Percentiles rank a stretch among this genome's conserved stretches.
Conservation (phyloP, 2,113 vertebrate species). For the Ardeotis arabs region DNA sequence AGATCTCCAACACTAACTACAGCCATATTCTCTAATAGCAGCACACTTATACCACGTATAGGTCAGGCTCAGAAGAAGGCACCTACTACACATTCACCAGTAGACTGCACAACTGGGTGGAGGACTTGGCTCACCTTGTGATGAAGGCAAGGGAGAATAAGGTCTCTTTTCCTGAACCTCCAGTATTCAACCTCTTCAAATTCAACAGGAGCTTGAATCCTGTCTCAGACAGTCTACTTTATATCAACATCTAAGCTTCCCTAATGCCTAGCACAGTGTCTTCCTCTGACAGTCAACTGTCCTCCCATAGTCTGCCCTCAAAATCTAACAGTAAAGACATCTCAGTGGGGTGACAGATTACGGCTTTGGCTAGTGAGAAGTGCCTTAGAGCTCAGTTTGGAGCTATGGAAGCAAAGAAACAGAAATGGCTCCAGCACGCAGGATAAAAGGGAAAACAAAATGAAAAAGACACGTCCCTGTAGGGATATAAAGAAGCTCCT, state of each 20-base stretch:
- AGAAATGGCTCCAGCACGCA: neutral
- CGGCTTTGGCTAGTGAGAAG: neutral
- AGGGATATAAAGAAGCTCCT: neutral
- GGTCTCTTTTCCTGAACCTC: neutral
- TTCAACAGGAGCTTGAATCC: neutral
- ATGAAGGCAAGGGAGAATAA: neutral
- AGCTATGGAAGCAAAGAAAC: neutral
- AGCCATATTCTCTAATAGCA: neutral
- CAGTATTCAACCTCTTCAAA: neutral
- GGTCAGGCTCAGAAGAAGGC: neutral
- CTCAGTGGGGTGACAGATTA: neutral
- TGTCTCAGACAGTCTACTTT: neutral
- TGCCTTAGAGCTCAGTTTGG: neutral
- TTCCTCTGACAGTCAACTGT: neutral
- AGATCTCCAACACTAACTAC: neutral
- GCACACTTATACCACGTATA: fast-evolving
- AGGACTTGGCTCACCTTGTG: neutral
- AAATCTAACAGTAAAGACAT: neutral
- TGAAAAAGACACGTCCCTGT: neutral
- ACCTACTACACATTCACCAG: neutral
- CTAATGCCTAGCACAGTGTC: fast-evolving
- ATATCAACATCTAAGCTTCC: neutral
- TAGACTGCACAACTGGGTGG: neutral
- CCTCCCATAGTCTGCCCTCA: neutral
- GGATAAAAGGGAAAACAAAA: neutral